Evolutionary conservation across 1,140 invertebrate genomes (phyloP).

Genomic region (Aculops lycopersici): DNA sequence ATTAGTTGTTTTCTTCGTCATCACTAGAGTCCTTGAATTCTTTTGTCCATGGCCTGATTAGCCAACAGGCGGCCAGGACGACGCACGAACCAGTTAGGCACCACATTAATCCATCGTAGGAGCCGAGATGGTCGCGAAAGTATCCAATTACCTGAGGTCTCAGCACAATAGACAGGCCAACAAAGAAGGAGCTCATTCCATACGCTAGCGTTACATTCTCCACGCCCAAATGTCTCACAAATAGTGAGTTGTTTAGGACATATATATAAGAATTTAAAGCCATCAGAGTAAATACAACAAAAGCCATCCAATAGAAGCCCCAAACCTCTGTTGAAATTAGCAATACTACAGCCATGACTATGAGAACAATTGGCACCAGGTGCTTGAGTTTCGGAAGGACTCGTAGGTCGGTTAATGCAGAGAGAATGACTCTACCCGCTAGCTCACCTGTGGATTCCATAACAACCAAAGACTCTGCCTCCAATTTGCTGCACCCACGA

Average conservation of each 20-base stretch:
- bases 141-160: constrained; percentile 10
- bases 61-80: constrained; percentile 9
- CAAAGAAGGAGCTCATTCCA: constrained; percentile 7
- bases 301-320: not conserved
- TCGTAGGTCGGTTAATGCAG: constrained; percentile 9
- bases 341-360: constrained; percentile 7
- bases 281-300: constrained; percentile 2
- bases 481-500: constrained; percentile 3
- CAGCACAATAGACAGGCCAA: constrained; percentile 6
- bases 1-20: too few species aligned
- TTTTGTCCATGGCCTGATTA: constrained; percentile 10
- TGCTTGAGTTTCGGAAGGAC: constrained; percentile 8
- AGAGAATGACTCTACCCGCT: constrained; percentile 8
- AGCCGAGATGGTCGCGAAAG: constrained; percentile 9
- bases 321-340: constrained; percentile 5
- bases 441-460: constrained; percentile 9
- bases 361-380: constrained; percentile 7
- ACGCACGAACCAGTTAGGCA: constrained; percentile 6
- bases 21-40: too few species aligned
- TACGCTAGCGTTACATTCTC: constrained; percentile 9
- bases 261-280: constrained; percentile 6
- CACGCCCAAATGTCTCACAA: constrained; percentile 8
- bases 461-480: constrained; percentile 8
- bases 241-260: constrained; percentile 9
- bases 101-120: constrained; percentile 10